These are phyloP conservation scores for Taxidea taxus DNA, from an alignment of 2,113 vertebrate species.

Conservation along the genomic window DNA sequence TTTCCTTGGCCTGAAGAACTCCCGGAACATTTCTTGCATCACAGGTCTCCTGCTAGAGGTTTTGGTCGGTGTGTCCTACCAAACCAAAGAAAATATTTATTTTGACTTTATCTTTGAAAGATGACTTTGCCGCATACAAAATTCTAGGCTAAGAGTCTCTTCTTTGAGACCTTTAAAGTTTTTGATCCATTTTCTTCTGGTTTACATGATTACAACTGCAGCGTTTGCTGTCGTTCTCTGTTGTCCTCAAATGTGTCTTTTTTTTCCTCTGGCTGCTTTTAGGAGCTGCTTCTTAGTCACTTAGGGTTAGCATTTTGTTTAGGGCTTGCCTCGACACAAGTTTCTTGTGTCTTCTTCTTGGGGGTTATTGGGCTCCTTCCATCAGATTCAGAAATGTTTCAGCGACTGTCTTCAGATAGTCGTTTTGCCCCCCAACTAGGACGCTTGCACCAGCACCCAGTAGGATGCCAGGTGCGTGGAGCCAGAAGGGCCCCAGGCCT, in stretches of 20 bases:
- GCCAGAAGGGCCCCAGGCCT: not conserved
- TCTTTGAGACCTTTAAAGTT: not conserved
- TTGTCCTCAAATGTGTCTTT: not conserved
- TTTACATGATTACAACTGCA: not conserved
- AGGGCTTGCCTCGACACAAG: not conserved
- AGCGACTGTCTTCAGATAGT: not conserved
- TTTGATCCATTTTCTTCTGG: not conserved
- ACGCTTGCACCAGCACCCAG: not conserved
- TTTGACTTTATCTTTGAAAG: constrained; percentile 14
- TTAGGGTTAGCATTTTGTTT: not conserved
- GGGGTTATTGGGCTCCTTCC: not conserved
- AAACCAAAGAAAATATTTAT: not conserved
- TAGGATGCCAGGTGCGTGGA: not conserved
- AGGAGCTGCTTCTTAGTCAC: not conserved
- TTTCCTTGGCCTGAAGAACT: not conserved
- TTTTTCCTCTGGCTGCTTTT: not conserved
- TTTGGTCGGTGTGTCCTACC: not conserved
- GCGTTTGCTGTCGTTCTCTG: not conserved
- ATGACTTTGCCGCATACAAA: not conserved
- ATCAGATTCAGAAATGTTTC: not conserved
- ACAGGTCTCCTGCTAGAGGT: not conserved
- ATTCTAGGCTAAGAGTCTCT: not conserved
- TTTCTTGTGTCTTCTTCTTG: constrained; percentile 10
- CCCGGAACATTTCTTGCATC: not conserved
- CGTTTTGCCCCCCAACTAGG: not conserved